Evolutionary conservation across 2,888 invertebrate species (phyloP).

Genomic region (Lymantria monacha): DNA sequence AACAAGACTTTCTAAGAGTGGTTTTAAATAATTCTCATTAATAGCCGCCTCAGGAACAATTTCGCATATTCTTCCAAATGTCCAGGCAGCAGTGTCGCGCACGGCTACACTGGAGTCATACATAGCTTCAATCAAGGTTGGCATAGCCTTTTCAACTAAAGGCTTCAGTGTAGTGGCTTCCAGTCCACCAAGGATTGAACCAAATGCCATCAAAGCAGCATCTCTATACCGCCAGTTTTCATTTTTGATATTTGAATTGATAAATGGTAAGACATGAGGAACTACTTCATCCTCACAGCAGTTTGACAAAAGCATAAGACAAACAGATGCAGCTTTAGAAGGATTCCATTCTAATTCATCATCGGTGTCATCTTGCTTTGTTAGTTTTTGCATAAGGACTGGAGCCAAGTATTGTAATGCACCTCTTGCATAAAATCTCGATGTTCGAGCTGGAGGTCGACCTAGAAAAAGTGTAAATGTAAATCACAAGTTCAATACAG

Average conservation of each 20-base stretch:
- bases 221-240: slow-evolving; percentile 96
- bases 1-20: slow-evolving; percentile 90
- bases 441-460: slow-evolving; percentile 95
- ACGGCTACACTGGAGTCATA: slow-evolving; percentile 97
- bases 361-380: slow-evolving; percentile 98
- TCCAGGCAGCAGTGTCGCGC: slow-evolving; percentile 98
- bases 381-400: slow-evolving; percentile 95
- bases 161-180: slow-evolving; percentile 93
- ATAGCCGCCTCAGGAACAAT: slow-evolving; percentile 97
- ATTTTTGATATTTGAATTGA: slow-evolving; percentile 95
- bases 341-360: slow-evolving; percentile 99
- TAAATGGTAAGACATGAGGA: slow-evolving; percentile 97
- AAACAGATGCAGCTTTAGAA: slow-evolving; percentile 99
- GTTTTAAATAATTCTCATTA: slow-evolving; percentile 91
- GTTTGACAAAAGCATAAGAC: slow-evolving; percentile 97
- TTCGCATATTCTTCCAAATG: slow-evolving; percentile 98
- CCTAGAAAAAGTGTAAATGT: slow-evolving; percentile 67
- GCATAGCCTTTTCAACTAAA: slow-evolving; percentile 98
- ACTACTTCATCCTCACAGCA: slow-evolving; percentile 99
- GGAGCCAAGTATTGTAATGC: slow-evolving; percentile 97
- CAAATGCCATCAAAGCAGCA: slow-evolving; percentile 99
- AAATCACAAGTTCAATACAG: too few species aligned
- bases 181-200: slow-evolving; percentile 95
- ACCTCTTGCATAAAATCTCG: slow-evolving; percentile 98
- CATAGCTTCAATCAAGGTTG: slow-evolving; percentile 96